phyloP scores from a whole-genome alignment of 2,113 vertebrate species.

The Pampusana beccarii region DNA sequence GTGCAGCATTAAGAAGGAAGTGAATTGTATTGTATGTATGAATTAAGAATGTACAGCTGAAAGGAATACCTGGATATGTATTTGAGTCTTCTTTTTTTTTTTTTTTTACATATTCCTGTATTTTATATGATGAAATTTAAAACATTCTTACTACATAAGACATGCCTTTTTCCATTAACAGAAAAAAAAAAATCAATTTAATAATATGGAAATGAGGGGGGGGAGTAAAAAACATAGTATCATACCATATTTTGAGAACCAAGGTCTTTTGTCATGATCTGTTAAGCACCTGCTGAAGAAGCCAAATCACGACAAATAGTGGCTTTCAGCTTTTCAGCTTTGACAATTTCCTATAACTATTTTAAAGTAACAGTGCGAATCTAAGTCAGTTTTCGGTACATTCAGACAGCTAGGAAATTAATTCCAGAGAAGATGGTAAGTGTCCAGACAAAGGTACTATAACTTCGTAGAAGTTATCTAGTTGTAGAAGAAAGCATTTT shows the following conservation, averaged over 20 bases:
- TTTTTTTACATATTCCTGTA: background rate
- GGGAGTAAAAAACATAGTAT: background rate
- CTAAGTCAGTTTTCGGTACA: background rate
- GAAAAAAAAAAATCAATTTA: background rate
- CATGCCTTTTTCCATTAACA: background rate
- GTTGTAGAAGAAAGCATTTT: background rate
- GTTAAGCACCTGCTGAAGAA: background rate
- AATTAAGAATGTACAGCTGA: background rate
- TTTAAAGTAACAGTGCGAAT: background rate
- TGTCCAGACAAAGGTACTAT: background rate
- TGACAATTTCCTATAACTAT: background rate
- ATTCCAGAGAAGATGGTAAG: background rate
- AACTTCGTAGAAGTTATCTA: background rate
- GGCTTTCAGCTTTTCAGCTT: background rate
- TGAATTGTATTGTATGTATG: rapidly evolving
- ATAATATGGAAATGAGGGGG: background rate
- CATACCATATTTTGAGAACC: background rate
- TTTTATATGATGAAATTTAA: background rate
- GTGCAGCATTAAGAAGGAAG: background rate
- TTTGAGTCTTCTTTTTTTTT: background rate
- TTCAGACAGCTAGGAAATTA: background rate
- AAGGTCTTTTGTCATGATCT: background rate
- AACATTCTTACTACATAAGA: background rate
- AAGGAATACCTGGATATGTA: rapidly evolving
- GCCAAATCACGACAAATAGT: background rate